phyloP scores from a whole-genome alignment of 2,888 invertebrate genomes.

The Leptopilina syphax region DNA sequence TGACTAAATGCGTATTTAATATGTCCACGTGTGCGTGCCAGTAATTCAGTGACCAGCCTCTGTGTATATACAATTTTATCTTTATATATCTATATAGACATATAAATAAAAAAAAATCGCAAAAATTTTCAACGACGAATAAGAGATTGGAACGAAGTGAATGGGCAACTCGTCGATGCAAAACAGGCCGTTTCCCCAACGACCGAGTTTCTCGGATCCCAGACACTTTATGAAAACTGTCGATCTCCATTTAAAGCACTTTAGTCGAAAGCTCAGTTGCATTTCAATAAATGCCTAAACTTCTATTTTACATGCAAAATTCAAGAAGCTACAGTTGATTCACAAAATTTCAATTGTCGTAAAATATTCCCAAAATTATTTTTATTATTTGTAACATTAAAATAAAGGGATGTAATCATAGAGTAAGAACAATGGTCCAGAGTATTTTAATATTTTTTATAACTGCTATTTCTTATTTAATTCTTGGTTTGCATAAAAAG shows the following conservation, averaged over 20 bases:
- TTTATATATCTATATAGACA: no score
- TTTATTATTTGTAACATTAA: no score
- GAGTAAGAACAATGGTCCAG: no score
- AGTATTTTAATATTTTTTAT: no score
- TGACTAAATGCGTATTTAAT: constrained; percentile 15
- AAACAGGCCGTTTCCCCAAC: constrained; percentile 36
- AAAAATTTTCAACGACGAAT: constrained; percentile 27
- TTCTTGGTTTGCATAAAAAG: no score
- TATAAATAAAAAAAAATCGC: background rate
- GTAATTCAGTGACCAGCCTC: background rate
- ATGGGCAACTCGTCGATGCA: constrained; percentile 35
- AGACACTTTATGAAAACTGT: constrained; percentile 33
- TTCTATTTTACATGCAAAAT: background rate
- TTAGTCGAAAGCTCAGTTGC: constrained; percentile 8
- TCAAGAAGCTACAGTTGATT: background rate
- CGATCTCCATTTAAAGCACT: constrained; percentile 20
- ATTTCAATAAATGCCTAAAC: background rate
- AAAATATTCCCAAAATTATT: no score
- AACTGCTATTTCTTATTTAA: no score
- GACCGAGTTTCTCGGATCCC: constrained; percentile 30
- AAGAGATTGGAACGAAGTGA: constrained; percentile 33
- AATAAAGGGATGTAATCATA: no score
- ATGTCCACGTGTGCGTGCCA: constrained; percentile 11
- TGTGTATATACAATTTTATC: no score
- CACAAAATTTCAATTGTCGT: no score